Evolutionary conservation across 2,888 invertebrate genomes (phyloP).

Genomic region (Mongoloraphidia duomilia): DNA sequence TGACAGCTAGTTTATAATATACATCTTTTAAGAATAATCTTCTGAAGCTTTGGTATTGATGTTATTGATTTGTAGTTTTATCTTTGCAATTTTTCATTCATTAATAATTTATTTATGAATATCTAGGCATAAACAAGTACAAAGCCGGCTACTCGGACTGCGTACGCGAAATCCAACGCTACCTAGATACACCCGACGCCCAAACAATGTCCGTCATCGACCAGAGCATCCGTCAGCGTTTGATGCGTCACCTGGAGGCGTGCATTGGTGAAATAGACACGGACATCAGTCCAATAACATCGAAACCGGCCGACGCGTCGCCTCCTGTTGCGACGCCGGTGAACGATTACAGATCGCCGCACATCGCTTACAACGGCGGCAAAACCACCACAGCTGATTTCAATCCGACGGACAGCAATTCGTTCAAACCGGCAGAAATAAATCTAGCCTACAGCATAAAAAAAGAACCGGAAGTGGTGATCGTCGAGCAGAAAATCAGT

Average conservation of each 20-base stretch:
- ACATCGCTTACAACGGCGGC: neutral
- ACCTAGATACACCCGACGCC: constrained; percentile 44
- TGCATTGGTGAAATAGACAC: constrained; percentile 46
- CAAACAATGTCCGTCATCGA: constrained; percentile 42
- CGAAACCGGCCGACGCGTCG: constrained; percentile 11
- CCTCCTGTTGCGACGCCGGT: neutral
- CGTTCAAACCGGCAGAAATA: neutral
- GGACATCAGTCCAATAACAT: constrained; percentile 29
- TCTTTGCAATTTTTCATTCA: neutral
- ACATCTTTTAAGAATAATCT: no score
- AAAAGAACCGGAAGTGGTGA: constrained; percentile 9
- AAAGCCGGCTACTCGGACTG: constrained; percentile 52
- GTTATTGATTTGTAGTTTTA: neutral
- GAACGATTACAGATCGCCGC: neutral
- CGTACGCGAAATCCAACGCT: constrained; percentile 44
- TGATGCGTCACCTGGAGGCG: constrained; percentile 42
- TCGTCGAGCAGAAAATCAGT: constrained; percentile 7
- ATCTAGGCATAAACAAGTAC: constrained; percentile 40
- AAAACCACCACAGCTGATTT: no score
- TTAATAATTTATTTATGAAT: constrained; percentile 1
- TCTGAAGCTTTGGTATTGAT: neutral
- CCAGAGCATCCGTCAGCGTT: constrained; percentile 39
- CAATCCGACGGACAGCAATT: no score
- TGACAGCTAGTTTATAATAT: no score
- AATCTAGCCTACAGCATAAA: neutral